A percentile compares a stretch with the other conserved stretches of the same genome.
Evolutionary conservation across 2,797 vertebrate genomes (phyloP).

Genomic region (Notolepis coatsorum): DNA sequence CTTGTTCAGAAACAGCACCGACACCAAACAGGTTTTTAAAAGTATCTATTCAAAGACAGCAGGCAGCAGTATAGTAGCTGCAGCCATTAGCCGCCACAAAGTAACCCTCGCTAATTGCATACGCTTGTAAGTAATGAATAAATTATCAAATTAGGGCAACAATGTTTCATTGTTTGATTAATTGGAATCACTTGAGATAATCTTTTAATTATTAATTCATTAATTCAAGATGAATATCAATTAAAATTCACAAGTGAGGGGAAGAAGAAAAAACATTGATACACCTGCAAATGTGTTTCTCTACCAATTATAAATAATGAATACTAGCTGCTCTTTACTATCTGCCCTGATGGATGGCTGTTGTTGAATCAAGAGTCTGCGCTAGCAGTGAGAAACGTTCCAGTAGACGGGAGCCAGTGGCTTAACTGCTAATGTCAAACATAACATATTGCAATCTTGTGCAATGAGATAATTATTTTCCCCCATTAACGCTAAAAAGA

Average conservation of each 20-base stretch:
- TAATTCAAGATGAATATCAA: no score
- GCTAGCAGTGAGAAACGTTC: not conserved
- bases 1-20: constrained; percentile 71
- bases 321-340: not conserved
- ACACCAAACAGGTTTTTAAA: constrained; percentile 15
- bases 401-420: constrained; percentile 5
- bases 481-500: constrained; percentile 56
- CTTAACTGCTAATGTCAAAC: constrained; percentile 40
- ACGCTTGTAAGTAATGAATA: not conserved
- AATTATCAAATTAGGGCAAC: not conserved
- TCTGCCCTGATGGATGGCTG: not conserved
- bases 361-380: not conserved
- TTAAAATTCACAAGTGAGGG: constrained; percentile 6
- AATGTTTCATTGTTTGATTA: not conserved
- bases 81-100: not conserved
- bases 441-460: constrained; percentile 41
- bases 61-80: not conserved
- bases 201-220: no score
- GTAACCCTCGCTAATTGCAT: not conserved
- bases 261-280: not conserved
- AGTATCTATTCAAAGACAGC: not conserved
- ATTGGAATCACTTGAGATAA: constrained; percentile 8
- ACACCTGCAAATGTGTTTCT: not conserved
- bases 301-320: not conserved
- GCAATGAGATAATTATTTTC: constrained; percentile 58